Percentiles rank a stretch among this genome's conserved stretches.
phyloP scores from a whole-genome alignment of 92 coral and sea anemone genomes.

The Zoanthus solanderi region DNA sequence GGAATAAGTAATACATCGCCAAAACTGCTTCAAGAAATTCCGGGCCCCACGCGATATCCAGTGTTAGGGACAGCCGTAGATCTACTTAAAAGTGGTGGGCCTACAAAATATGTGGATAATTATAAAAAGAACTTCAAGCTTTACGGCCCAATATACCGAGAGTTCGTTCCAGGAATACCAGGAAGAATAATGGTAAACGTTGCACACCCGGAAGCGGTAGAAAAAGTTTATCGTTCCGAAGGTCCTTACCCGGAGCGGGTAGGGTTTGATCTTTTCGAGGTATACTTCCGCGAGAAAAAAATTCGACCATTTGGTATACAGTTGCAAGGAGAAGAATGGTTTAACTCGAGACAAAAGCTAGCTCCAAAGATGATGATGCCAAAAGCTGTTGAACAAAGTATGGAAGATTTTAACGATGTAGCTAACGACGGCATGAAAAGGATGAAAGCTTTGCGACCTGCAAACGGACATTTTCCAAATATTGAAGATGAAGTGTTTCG shows the following conservation, averaged over 20 bases:
- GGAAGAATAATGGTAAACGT: slow-evolving; percentile 49
- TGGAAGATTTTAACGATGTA: slow-evolving; percentile 61
- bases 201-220: slow-evolving; percentile 50
- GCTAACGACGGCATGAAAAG: slow-evolving; percentile 53
- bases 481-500: slow-evolving; percentile 39
- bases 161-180: slow-evolving; percentile 36
- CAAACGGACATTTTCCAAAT: background rate
- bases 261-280: slow-evolving; percentile 50
- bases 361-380: slow-evolving; percentile 72
- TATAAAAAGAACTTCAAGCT: slow-evolving; percentile 22
- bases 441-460: slow-evolving; percentile 15
- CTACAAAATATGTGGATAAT: background rate
- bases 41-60: slow-evolving; percentile 48
- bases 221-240: slow-evolving; percentile 41
- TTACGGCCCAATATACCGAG: slow-evolving; percentile 55
- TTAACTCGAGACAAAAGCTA: slow-evolving; percentile 35
- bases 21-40: slow-evolving; percentile 41
- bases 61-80: slow-evolving; percentile 44
- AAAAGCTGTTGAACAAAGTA: slow-evolving; percentile 57
- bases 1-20: slow-evolving; percentile 1
- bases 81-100: slow-evolving; percentile 36
- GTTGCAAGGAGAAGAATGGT: slow-evolving; percentile 57
- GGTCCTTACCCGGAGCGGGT: slow-evolving; percentile 32
- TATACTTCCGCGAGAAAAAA: slow-evolving; percentile 25
- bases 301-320: slow-evolving; percentile 27